A percentile compares a stretch with the other conserved stretches of the same genome.
Conservation (phyloP, 2,888 invertebrate species). For the Zeuzera pyrina region DNA sequence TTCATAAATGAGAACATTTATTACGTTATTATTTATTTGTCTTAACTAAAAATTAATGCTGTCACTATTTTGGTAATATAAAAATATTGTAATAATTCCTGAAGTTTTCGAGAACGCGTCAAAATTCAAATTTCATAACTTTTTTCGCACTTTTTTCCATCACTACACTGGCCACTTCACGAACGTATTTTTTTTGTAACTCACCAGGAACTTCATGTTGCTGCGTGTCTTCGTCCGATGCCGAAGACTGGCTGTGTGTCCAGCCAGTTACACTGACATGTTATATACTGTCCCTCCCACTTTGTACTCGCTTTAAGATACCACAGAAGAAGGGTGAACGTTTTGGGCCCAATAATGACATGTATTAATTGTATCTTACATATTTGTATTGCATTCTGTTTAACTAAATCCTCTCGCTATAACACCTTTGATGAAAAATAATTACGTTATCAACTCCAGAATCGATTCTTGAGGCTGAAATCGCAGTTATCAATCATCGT, state of each 20-base stretch:
- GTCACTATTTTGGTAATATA: no score
- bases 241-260: constrained; percentile 68
- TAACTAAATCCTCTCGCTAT: no score
- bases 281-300: constrained; percentile 65
- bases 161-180: constrained; percentile 20
- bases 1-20: no score
- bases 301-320: constrained; percentile 1
- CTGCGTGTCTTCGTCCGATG: constrained; percentile 55
- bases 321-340: constrained; percentile 37
- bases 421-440: no score
- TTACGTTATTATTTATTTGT: no score
- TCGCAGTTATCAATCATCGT: no score
- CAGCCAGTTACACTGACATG: constrained; percentile 26
- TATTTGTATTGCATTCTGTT: constrained; percentile 23
- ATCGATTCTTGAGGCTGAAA: no score
- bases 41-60: no score
- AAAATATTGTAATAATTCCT: no score
- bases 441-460: no score
- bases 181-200: constrained; percentile 23
- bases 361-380: constrained; percentile 48
- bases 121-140: neutral
- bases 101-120: no score
- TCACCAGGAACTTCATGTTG: constrained; percentile 71
- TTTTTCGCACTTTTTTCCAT: constrained; percentile 8
- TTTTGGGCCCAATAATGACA: constrained; percentile 42